Base-by-base conservation (phyloP, 2,888 invertebrate genomes). In the Ommatoiulus sabulosus region DNA sequence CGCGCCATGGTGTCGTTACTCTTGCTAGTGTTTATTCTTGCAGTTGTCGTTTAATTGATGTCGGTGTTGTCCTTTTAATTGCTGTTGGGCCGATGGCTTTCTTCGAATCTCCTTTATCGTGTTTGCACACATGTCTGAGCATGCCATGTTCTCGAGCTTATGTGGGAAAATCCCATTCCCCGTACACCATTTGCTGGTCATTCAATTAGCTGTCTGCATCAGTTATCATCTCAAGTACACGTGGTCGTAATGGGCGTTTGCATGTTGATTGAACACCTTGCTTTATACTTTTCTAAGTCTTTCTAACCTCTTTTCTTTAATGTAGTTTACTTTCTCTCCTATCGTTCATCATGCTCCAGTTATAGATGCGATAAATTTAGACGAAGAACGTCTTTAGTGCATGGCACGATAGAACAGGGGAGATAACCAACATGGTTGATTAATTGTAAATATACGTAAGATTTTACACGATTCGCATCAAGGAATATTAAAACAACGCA, bases 61-160 rank as follows among this genome's bases (percentile, higher is more conserved):
- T 80, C 80, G 35, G 80, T 80, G 80, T 80, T 80, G 80, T 80
- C 80, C 80, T 80, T 80, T 80, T 80, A 80, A 80, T 80, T 80
- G 80, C 35, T 80, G 80, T 80, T 80, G 80, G 80, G 80, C 80
- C 80, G 80, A 80, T 80, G 80, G 80, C 80, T 80, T 80, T 80
- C 80, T 80, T 80, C 80, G 80, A 35, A 80, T 80, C 80, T 35
- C 35, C 80, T 80, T 80, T 80, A 80, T 80, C 80, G 80, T 80
- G 80, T 80, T 80, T 80, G 80, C 80, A 80, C 80, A 80, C 80
- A 24, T 80, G 80, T 80, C 80, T 80, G 80, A 35, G 80, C 80
- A 80, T 80, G 80, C 80, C 10, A 15, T 80, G 80, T 80, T 80
- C 80, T 43, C 35, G 15, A 80, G 80, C 80, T 80, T 80, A 80